These are phyloP conservation scores for Callopanchax toddi DNA, from an alignment of 2,113 vertebrate genomes.

Conservation along the genomic window DNA sequence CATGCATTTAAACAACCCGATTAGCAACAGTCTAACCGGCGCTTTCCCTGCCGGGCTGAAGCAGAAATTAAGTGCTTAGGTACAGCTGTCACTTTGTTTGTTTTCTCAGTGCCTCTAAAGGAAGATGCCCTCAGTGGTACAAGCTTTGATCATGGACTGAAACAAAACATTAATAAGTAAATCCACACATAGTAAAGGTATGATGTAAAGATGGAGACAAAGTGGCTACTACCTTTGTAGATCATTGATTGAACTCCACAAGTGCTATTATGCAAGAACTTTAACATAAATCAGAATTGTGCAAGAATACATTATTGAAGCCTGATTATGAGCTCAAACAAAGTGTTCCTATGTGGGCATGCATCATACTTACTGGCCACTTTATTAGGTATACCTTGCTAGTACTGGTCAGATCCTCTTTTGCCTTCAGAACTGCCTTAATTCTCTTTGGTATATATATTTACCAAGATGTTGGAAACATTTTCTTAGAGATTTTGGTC, in stretches of 20 bases:
- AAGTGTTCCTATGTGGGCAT: neutral
- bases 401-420: too few relatives aligned
- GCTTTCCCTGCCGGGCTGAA: constrained; percentile 54
- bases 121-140: constrained; percentile 35
- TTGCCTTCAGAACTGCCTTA: too few relatives aligned
- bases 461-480: too few relatives aligned
- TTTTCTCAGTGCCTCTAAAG: constrained; percentile 52
- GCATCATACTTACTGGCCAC: neutral
- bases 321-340: constrained; percentile 11
- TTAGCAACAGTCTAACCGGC: constrained; percentile 57
- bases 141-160: constrained; percentile 47
- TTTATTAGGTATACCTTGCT: too few relatives aligned
- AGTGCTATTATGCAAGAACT: constrained; percentile 5
- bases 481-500: too few relatives aligned
- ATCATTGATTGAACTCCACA: neutral
- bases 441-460: too few relatives aligned
- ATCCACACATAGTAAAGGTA: constrained; percentile 3
- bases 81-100: constrained; percentile 51
- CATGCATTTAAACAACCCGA: constrained; percentile 66
- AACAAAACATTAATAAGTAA: constrained; percentile 27
- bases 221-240: neutral
- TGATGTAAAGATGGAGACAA: constrained; percentile 11
- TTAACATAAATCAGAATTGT: constrained; percentile 5
- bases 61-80: constrained; percentile 62
- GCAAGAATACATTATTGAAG: neutral